phyloP scores from a whole-genome alignment of 2,797 vertebrate genomes.

The Syndactyla subalaris region DNA sequence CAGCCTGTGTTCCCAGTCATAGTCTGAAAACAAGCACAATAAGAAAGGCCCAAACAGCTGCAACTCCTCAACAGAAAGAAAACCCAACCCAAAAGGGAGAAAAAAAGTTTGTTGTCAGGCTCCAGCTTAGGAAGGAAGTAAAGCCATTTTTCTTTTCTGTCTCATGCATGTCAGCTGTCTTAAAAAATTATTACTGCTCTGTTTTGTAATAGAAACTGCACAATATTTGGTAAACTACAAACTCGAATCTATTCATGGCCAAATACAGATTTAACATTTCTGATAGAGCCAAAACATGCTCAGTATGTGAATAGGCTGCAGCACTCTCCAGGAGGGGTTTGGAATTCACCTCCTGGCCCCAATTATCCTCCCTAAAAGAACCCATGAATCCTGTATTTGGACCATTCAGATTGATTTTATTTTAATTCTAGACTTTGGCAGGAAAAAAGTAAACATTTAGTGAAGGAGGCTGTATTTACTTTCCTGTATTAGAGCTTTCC shows the following conservation, averaged over 20 bases:
- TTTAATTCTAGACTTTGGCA: conserved; percentile 27
- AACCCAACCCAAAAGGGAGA: neutral
- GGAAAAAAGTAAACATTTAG: neutral
- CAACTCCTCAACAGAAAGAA: conserved; percentile 68
- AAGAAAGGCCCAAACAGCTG: conserved; percentile 82
- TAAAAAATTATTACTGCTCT: conserved; percentile 73
- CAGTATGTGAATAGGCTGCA: conserved; percentile 42
- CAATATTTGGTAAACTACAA: conserved; percentile 71
- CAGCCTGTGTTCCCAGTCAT: conserved; percentile 76
- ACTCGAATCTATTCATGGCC: conserved; percentile 53
- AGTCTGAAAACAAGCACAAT: conserved; percentile 74
- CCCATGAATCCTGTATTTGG: conserved; percentile 44
- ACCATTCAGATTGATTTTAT: conserved; percentile 39
- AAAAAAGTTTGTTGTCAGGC: conserved; percentile 69
- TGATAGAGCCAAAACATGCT: conserved; percentile 71
- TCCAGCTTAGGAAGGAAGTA: conserved; percentile 81
- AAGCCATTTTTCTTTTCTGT: conserved; percentile 80
- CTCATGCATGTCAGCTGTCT: conserved; percentile 80
- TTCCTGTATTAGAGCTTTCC: neutral
- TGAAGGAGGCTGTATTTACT: neutral
- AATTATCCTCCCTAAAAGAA: conserved; percentile 62
- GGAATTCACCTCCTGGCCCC: conserved; percentile 6
- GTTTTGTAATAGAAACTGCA: conserved; percentile 77
- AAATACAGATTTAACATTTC: conserved; percentile 65
- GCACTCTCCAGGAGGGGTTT: conserved; percentile 26